These are phyloP conservation scores for Lamellibrachia columna DNA, from an alignment of 2,888 invertebrate genomes.

Conservation along the genomic window DNA sequence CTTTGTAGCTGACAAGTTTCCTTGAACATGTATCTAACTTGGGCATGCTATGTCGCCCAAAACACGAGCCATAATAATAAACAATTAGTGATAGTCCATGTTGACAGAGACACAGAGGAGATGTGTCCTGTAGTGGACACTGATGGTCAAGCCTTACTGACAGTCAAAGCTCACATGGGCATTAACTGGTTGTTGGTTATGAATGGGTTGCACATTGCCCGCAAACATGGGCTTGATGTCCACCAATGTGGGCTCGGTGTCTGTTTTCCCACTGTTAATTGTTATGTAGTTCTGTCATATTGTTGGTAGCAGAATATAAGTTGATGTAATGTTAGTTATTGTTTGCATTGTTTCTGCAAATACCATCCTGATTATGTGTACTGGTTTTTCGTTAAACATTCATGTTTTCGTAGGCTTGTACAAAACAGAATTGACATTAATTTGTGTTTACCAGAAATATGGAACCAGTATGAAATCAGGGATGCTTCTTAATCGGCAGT, in stretches of 20 bases:
- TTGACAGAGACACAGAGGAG: neutral
- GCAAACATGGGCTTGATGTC: neutral
- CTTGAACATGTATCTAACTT: neutral
- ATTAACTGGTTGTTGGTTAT: neutral
- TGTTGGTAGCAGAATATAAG: neutral
- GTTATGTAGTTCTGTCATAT: neutral
- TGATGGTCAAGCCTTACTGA: neutral
- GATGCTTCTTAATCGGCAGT: neutral
- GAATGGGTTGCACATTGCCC: neutral
- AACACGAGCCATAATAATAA: neutral
- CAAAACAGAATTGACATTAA: neutral
- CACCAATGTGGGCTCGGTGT: neutral
- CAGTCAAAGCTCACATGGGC: neutral
- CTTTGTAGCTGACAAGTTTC: neutral
- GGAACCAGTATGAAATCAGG: neutral
- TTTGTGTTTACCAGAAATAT: neutral
- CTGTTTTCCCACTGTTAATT: neutral
- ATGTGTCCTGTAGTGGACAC: neutral
- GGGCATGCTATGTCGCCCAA: neutral
- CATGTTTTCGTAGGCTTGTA: neutral
- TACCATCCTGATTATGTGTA: neutral
- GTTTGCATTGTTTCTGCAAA: neutral
- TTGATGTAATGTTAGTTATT: conserved; percentile 7
- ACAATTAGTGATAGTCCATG: neutral
- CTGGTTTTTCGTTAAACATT: neutral